phyloP scores from a whole-genome alignment of 1,140 invertebrate species.

The Drosophila chauvacae region DNA sequence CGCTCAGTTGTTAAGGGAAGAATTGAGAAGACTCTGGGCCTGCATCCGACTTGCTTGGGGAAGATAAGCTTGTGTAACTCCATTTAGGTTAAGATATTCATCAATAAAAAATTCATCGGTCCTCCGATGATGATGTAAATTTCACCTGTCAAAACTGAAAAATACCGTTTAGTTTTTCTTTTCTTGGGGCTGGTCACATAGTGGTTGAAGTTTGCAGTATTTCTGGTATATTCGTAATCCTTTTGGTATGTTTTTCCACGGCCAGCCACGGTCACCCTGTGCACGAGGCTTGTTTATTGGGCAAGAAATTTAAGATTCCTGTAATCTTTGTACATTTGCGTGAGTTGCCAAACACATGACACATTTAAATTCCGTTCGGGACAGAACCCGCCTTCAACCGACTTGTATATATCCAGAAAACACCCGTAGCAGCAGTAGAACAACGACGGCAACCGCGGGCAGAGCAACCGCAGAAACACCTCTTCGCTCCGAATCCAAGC shows the following conservation, averaged over 20 bases:
- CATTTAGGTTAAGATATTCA: too few relatives aligned
- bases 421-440: slow-evolving; percentile 38
- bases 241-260: slow-evolving; percentile 8
- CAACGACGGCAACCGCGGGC: slow-evolving; percentile 40
- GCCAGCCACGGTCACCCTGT: slow-evolving; percentile 17
- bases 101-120: not conserved
- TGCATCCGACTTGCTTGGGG: too few relatives aligned
- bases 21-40: too few relatives aligned
- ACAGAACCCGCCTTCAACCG: slow-evolving; percentile 11
- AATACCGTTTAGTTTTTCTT: not conserved
- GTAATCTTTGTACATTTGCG: slow-evolving; percentile 60
- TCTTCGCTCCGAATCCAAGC: slow-evolving; percentile 38
- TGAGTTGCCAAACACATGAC: slow-evolving; percentile 64
- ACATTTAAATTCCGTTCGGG: slow-evolving; percentile 14
- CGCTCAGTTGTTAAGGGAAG: not conserved
- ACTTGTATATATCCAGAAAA: slow-evolving; percentile 46
- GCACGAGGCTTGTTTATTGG: slow-evolving; percentile 50
- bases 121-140: not conserved
- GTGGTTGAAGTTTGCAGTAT: too few relatives aligned
- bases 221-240: slow-evolving; percentile 8
- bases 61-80: too few relatives aligned
- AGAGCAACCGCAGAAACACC: slow-evolving; percentile 45
- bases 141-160: not conserved
- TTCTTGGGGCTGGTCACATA: not conserved
- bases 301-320: slow-evolving; percentile 45